Percentiles rank a stretch among this genome's conserved stretches.
phyloP scores from a whole-genome alignment of 1,140 invertebrate species.

The Achatina immaculata region DNA sequence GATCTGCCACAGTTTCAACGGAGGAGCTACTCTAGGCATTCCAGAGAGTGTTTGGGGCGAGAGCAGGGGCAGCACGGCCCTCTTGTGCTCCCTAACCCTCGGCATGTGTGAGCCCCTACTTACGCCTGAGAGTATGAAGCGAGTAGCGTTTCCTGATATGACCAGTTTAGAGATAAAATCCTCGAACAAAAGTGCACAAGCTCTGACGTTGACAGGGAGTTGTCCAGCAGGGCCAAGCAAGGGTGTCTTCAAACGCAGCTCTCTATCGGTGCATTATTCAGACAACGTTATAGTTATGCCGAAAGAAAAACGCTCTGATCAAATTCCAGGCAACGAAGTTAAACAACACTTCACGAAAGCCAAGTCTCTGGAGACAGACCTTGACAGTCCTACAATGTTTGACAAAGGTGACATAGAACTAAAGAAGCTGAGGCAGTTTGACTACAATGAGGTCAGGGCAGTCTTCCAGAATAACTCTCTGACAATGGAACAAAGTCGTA shows the following conservation, averaged over 20 bases:
- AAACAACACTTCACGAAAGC: not conserved
- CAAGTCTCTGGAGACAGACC: not conserved
- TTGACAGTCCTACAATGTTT: not conserved
- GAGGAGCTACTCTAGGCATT: not conserved
- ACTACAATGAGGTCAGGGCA: not conserved
- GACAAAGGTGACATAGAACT: not conserved
- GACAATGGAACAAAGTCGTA: not conserved
- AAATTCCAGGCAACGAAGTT: not conserved
- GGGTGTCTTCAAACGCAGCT: not conserved
- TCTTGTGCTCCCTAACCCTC: constrained; percentile 32
- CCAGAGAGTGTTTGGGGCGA: not conserved
- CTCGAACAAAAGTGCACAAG: not conserved
- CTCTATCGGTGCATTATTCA: not conserved
- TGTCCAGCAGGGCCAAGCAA: not conserved
- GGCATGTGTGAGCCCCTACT: constrained; percentile 31
- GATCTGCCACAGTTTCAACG: not conserved
- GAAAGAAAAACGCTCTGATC: not conserved
- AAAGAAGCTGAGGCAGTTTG: not conserved
- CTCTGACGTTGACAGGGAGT: not conserved
- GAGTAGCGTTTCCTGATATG: constrained; percentile 9
- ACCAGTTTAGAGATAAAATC: not conserved
- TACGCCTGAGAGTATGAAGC: constrained; percentile 21
- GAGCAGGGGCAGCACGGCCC: not conserved
- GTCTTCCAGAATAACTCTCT: not conserved
- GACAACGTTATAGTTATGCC: not conserved